Base-by-base conservation (phyloP, 2,113 vertebrate genomes). In the Coptodon rendalli region DNA sequence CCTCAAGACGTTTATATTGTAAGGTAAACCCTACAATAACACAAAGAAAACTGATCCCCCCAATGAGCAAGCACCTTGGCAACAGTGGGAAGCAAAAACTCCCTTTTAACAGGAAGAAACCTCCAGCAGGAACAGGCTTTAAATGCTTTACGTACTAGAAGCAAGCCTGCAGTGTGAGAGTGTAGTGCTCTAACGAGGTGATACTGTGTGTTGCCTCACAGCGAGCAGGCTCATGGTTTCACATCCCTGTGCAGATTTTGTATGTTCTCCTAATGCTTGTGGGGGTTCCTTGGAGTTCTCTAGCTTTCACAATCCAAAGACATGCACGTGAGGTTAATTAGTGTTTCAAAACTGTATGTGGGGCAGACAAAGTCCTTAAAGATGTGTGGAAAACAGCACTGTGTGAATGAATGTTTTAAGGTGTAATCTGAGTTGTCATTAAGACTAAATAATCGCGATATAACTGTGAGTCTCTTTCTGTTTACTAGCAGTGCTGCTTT, bases 21-120 rank as follows among this genome's bases (percentile, higher is more conserved):
- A 63, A 63, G 29, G 29, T 19, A 11, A 10, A 63, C 0, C 9
- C 29, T 34, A 63, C 16, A 34, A 12, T 12, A 36, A n/a, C 36
- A 63, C 59, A 19, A 63, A 63, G 29, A 9, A 63, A 6, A 19
- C 59, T 19, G 29, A 63, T 0, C 56, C 16, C 4, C 59, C 9
- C 2, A 0, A 1, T 63, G 31, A 63, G 31, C 59, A 63, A 14
- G 31, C 16, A 4, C 31, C 17, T 11, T 36, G 59, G 59, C 59
- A 7, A 36, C 59, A 36, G 31, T 63, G 59, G 59, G 31, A 63
- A 63, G 31, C 0, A 63, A 12, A 63, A 63, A n/a, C 31, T 63
- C 17, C 59, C 31, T 63, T 36, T 63, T 12, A 0, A 63, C 59
- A 36, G 59, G 31, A 63, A 63, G 59, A 36, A 63, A n/a, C 59